phyloP scores from a whole-genome alignment of 1,140 invertebrate genomes.

The Liolophura sinensis region DNA sequence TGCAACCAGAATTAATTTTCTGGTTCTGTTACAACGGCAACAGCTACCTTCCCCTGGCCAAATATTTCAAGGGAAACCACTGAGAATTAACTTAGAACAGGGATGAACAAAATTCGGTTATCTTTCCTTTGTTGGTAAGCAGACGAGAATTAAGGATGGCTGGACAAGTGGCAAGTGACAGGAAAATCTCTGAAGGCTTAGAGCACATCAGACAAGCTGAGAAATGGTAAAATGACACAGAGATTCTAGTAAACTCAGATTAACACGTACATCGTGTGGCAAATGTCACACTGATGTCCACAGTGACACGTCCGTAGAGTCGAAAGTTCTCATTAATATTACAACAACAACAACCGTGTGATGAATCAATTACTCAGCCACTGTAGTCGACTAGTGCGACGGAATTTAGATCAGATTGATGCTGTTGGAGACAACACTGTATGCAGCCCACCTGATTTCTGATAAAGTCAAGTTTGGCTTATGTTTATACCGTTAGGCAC shows the following conservation, averaged over 20 bases:
- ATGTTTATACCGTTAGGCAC: too few species aligned
- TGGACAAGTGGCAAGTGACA: slow-evolving; percentile 14
- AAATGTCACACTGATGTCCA: background rate
- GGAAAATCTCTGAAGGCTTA: slow-evolving; percentile 64
- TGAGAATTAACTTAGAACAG: too few species aligned
- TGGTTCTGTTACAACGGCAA: too few species aligned
- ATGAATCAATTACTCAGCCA: background rate
- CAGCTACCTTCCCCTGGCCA: too few species aligned
- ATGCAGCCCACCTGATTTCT: too few species aligned
- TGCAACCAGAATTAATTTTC: too few species aligned
- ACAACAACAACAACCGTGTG: background rate
- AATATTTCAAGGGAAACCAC: too few species aligned
- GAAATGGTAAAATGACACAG: slow-evolving; percentile 66
- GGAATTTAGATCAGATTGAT: background rate
- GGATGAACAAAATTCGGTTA: too few species aligned
- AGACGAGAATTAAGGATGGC: background rate
- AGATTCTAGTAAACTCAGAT: background rate
- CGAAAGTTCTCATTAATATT: background rate
- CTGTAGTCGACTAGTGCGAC: background rate
- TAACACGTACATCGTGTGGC: background rate
- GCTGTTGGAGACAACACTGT: too few species aligned
- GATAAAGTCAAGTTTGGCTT: too few species aligned
- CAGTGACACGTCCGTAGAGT: background rate
- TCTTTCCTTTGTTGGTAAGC: background rate
- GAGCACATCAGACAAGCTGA: slow-evolving; percentile 74